Conservation (phyloP, 1,140 invertebrate species). For the Gyrodactylus bullatarudis region DNA sequence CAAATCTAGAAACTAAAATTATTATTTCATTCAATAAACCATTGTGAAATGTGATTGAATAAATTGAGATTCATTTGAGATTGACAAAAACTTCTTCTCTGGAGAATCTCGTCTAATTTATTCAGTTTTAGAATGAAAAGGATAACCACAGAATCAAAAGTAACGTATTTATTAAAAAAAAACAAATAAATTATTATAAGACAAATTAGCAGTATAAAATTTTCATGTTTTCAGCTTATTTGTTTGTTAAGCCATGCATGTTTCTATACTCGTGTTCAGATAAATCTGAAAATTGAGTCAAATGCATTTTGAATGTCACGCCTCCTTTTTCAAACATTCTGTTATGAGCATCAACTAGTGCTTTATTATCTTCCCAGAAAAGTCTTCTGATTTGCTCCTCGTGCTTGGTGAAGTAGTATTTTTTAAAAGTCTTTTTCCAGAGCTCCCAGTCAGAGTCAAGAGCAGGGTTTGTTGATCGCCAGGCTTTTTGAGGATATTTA, state of each 20-base stretch:
- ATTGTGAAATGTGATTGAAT: too few species aligned
- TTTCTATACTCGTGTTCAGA: not conserved
- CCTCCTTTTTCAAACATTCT: not conserved
- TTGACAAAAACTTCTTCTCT: too few species aligned
- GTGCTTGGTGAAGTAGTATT: not conserved
- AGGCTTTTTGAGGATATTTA: not conserved
- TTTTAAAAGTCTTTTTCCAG: not conserved
- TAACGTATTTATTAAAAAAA: too few species aligned
- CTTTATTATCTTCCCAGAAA: not conserved
- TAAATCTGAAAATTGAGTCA: not conserved
- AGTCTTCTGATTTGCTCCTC: not conserved
- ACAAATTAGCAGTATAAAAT: too few species aligned
- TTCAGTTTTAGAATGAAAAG: too few species aligned
- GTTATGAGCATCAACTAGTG: not conserved
- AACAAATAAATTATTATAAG: too few species aligned
- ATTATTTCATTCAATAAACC: too few species aligned
- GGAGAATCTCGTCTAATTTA: too few species aligned
- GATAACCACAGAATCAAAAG: too few species aligned
- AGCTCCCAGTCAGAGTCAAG: not conserved
- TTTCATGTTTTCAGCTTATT: too few species aligned
- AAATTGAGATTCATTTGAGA: too few species aligned
- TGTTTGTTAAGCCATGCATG: not conserved
- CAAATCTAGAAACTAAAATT: too few species aligned
- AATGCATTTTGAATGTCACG: not conserved
- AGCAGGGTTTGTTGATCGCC: not conserved